These are phyloP conservation scores for Drosophila gaucha DNA, from an alignment of 2,888 invertebrate species.

Conservation along the genomic window DNA sequence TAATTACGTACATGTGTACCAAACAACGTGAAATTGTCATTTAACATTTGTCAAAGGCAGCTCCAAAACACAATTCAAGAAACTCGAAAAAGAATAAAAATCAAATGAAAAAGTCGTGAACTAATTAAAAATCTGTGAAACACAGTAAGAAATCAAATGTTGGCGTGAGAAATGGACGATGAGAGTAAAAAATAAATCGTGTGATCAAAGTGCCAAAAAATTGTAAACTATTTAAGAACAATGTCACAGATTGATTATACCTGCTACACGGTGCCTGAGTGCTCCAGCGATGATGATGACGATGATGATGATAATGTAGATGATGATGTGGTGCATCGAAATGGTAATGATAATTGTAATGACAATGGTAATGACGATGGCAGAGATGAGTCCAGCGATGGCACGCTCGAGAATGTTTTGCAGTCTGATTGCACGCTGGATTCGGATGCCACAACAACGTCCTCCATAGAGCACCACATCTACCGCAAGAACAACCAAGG, in stretches of 20 bases:
- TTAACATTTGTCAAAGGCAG: constrained; percentile 59
- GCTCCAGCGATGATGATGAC: constrained; percentile 69
- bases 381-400: constrained; percentile 47
- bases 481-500: constrained; percentile 54
- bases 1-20: constrained; percentile 51
- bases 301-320: constrained; percentile 51
- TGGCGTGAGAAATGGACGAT: constrained; percentile 23
- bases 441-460: constrained; percentile 74
- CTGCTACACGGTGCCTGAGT: constrained; percentile 84
- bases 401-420: constrained; percentile 58
- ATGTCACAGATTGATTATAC: constrained; percentile 83
- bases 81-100: constrained; percentile 16
- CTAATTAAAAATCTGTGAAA: constrained; percentile 61
- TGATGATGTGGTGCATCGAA: constrained; percentile 16
- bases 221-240: constrained; percentile 16
- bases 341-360: constrained; percentile 14
- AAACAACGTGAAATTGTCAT: constrained; percentile 58
- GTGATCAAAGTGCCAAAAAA: constrained; percentile 21
- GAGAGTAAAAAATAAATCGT: constrained; percentile 17
- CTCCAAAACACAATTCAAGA: constrained; percentile 1
- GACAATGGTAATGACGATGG: constrained; percentile 8
- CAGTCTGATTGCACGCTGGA: constrained; percentile 66
- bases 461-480: constrained; percentile 74
- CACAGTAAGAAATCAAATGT: constrained; percentile 7
- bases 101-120: constrained; percentile 39